Base-by-base conservation (phyloP, 2,797 vertebrate species). In the Bovichtus variegatus region DNA sequence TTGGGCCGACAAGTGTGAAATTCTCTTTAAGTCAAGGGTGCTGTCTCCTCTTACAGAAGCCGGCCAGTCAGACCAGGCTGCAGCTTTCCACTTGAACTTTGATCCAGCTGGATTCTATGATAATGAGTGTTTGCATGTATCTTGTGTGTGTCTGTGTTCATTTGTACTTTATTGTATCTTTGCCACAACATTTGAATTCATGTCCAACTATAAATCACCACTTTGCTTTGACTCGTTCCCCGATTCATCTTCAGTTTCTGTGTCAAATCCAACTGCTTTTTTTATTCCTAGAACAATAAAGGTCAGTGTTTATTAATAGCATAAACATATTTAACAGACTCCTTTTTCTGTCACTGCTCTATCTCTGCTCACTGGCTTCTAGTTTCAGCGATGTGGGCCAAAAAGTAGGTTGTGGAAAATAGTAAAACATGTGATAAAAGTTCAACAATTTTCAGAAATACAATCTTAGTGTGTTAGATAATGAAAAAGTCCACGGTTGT, bases 1-100 rank as follows among this genome's bases (percentile, higher is more conserved):
- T 55, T 87, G 80, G 61, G 83, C 27, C 0, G 16, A 40, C n/a
- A 66, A 13, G 90, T 85, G 90, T 83, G 85, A 90, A 70, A 92
- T 93, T 89, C 83, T 76, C 65, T 59, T 67, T 29, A 47, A 74
- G 61, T 61, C 55, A 29, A 84, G 49, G 53, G 59, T 5, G 53
- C 59, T 13, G 67, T 87, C 78, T 93, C 90, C 55, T 76, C 71
- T 91, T 92, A 83, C 90, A 80, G 70, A 66, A 70, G 43, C 50
- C 0, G 2, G 63, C 47, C 69, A 34, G 27, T 62, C 53, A 34
- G 69, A 60, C 6, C n/a, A 18, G 38, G 21, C 38, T 43, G 25
- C 74, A 25, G 25, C 53, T 57, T 81, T 84, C 27, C 71, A 65
- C 60, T 71, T 88, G 67, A 91, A 46, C 83, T 85, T 71, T 84